phyloP scores from a whole-genome alignment of 1,140 invertebrate genomes.

The Thaumatotibia leucotreta region DNA sequence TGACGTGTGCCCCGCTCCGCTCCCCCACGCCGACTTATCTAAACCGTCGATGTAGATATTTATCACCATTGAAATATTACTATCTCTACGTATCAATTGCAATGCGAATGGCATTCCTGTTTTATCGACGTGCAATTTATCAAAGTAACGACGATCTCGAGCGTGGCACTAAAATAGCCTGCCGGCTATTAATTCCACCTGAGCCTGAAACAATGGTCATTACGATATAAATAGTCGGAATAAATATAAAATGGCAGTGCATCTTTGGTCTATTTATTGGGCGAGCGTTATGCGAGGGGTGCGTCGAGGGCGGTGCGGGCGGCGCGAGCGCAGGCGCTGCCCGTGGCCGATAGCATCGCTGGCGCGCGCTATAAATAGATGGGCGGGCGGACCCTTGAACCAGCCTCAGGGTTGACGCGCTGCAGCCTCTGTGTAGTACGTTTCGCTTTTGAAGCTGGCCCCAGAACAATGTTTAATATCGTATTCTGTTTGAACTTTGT shows the following conservation, averaged over 20 bases:
- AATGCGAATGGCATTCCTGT: conserved; percentile 37
- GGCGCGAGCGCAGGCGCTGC: conserved; percentile 52
- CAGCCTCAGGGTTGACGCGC: conserved; percentile 30
- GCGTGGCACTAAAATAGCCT: conserved; percentile 39
- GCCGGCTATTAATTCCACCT: conserved; percentile 56
- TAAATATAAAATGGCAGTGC: conserved; percentile 62
- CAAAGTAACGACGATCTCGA: conserved; percentile 44
- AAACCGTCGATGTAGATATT: conserved; percentile 25
- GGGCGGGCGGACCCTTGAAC: conserved; percentile 64
- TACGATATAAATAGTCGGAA: conserved; percentile 64
- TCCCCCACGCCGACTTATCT: conserved; percentile 36
- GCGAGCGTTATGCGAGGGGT: conserved; percentile 62
- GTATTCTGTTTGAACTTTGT: too few species aligned
- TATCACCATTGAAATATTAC: conserved; percentile 15
- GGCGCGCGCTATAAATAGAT: conserved; percentile 69
- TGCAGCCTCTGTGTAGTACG: too few species aligned
- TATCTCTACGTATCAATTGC: conserved; percentile 21
- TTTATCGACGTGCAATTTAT: conserved; percentile 44
- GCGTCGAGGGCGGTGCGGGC: conserved; percentile 61
- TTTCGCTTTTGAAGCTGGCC: too few species aligned
- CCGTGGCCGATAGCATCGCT: conserved; percentile 66
- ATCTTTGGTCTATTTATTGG: conserved; percentile 69
- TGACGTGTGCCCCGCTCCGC: conserved; percentile 32
- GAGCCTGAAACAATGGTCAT: conserved; percentile 64
- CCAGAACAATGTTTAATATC: too few species aligned